Conservation (phyloP, 1,140 invertebrate species). For the Cydia pomonella region DNA sequence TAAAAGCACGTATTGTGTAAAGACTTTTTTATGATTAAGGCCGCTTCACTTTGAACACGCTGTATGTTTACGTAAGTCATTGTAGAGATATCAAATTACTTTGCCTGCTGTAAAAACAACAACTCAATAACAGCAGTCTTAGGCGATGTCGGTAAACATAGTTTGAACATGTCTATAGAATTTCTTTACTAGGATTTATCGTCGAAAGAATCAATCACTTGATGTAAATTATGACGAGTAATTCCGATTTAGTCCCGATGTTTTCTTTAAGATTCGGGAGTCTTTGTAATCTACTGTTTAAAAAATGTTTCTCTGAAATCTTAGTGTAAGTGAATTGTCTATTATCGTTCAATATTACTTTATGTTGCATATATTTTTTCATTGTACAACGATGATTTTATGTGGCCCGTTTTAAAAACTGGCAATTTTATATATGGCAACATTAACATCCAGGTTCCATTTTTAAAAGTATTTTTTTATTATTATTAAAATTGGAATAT, state of each 20-base stretch:
- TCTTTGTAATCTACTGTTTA: neutral
- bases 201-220: neutral
- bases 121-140: no score
- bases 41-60: neutral
- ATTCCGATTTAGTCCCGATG: neutral
- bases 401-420: constrained; percentile 2
- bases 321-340: neutral
- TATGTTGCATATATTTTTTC: constrained; percentile 9
- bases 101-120: neutral
- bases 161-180: neutral
- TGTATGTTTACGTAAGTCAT: neutral
- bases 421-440: constrained; percentile 48
- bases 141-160: no score
- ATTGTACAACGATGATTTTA: constrained; percentile 21
- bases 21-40: neutral
- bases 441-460: constrained; percentile 57
- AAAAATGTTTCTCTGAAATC: constrained; percentile 6
- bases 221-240: neutral
- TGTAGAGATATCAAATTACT: neutral
- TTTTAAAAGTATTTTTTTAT: constrained; percentile 33
- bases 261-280: neutral
- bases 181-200: neutral
- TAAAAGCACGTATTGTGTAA: neutral
- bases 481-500: constrained; percentile 44
- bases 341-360: neutral